phyloP scores from a whole-genome alignment of 2,888 invertebrate species.

The Eupithecia centaureata region DNA sequence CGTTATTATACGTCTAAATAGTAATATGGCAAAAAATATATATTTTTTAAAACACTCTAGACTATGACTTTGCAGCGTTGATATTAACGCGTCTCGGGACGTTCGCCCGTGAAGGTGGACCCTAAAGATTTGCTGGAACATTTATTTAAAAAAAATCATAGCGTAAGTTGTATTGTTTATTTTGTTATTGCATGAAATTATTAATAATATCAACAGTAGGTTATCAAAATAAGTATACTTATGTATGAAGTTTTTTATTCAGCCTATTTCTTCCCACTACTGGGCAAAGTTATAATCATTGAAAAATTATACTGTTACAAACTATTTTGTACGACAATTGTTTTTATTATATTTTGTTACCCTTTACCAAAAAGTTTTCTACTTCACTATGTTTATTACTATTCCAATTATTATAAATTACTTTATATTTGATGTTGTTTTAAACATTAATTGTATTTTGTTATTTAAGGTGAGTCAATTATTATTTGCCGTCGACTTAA shows the following conservation, averaged over 20 bases:
- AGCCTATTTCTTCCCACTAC: no score
- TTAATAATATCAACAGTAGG: not conserved
- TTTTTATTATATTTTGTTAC: not conserved
- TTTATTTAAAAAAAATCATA: no score
- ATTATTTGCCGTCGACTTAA: constrained; percentile 6
- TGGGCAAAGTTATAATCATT: not conserved
- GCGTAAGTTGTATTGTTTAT: not conserved
- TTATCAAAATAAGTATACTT: not conserved
- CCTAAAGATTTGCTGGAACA: no score
- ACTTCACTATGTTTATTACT: not conserved
- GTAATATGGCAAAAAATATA: no score
- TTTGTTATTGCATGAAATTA: not conserved
- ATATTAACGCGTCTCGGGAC: not conserved
- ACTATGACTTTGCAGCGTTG: no score
- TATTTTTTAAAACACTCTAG: no score
- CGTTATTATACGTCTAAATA: no score
- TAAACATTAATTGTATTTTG: not conserved
- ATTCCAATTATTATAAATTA: not conserved
- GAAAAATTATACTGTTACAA: not conserved
- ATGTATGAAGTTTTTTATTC: no score
- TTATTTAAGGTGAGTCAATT: not conserved
- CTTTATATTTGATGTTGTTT: not conserved
- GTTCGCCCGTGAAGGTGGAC: not conserved
- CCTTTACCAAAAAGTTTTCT: constrained; percentile 1
- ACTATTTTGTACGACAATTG: not conserved